These are phyloP conservation scores for Oscheius sp. DNA, from an alignment of 2,888 invertebrate genomes.

Conservation along the genomic window DNA sequence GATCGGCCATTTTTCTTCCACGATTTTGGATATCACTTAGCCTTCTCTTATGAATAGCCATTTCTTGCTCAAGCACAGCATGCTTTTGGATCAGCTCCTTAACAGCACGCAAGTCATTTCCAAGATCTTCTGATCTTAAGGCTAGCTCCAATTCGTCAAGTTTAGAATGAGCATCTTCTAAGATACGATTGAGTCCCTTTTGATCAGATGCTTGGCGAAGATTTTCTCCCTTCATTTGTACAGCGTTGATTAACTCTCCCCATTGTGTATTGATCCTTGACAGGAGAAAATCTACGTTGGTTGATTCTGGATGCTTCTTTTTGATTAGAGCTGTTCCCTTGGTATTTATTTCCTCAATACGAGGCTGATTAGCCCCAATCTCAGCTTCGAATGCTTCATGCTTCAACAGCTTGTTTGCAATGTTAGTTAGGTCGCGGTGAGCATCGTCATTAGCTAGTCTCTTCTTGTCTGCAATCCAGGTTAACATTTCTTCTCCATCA, in stretches of 20 bases:
- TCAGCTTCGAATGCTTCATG: conserved; percentile 74
- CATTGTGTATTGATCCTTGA: conserved; percentile 81
- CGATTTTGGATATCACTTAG: conserved; percentile 74
- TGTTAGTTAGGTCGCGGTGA: conserved; percentile 74
- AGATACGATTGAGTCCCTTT: conserved; percentile 75
- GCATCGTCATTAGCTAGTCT: conserved; percentile 72
- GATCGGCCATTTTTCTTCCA: conserved; percentile 86
- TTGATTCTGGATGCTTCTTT: conserved; percentile 79
- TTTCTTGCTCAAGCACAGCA: conserved; percentile 81
- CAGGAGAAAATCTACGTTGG: conserved; percentile 79
- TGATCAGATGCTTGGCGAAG: conserved; percentile 60
- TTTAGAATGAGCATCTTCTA: conserved; percentile 88
- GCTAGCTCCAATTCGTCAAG: conserved; percentile 85
- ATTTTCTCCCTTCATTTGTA: conserved; percentile 73
- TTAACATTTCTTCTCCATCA: conserved; percentile 83
- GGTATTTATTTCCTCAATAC: conserved; percentile 71
- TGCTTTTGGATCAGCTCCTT: conserved; percentile 82
- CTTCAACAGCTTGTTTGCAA: conserved; percentile 73
- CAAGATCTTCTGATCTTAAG: conserved; percentile 78
- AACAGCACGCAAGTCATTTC: conserved; percentile 88
- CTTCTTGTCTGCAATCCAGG: conserved; percentile 91
- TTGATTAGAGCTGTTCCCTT: conserved; percentile 81
- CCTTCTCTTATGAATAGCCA: conserved; percentile 83
- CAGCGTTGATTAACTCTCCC: conserved; percentile 80
- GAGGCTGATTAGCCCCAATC: conserved; percentile 72